These are phyloP conservation scores for Tyrophagus putrescentiae DNA, from an alignment of 1,140 invertebrate genomes.

Conservation along the genomic window DNA sequence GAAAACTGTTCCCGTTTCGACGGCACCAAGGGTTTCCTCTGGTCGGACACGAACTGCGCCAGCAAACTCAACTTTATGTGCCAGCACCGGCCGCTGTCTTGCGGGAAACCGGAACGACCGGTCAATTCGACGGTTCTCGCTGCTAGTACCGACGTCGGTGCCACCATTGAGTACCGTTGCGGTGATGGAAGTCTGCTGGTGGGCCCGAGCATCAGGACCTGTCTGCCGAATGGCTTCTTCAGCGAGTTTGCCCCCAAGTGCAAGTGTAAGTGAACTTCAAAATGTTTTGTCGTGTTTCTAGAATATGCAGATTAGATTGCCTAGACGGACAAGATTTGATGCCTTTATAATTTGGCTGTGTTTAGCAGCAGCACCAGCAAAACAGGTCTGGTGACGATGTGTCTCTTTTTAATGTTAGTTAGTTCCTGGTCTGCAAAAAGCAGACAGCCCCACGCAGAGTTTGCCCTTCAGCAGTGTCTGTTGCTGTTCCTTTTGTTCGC, in stretches of 20 bases:
- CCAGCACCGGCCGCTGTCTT: conserved; percentile 77
- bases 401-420: too few species aligned
- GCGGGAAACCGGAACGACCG: conserved; percentile 74
- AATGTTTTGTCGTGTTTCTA: conserved; percentile 9
- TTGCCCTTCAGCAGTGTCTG: too few species aligned
- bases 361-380: too few species aligned
- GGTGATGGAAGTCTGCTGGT: conserved; percentile 69
- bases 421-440: too few species aligned
- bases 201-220: conserved; percentile 62
- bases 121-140: conserved; percentile 74
- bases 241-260: conserved; percentile 83
- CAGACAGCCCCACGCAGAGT: too few species aligned
- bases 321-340: background rate
- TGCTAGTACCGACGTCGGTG: conserved; percentile 56
- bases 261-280: conserved; percentile 51
- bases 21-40: conserved; percentile 81
- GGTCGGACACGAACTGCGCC: conserved; percentile 80
- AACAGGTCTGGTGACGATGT: background rate
- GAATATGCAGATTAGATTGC: conserved; percentile 6
- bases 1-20: conserved; percentile 79
- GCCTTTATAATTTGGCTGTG: background rate
- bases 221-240: conserved; percentile 78
- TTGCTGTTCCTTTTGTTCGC: too few species aligned
- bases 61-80: conserved; percentile 76
- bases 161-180: conserved; percentile 69